Base-by-base conservation (phyloP, 2,888 invertebrate species). In the Chorisops tibialis region DNA sequence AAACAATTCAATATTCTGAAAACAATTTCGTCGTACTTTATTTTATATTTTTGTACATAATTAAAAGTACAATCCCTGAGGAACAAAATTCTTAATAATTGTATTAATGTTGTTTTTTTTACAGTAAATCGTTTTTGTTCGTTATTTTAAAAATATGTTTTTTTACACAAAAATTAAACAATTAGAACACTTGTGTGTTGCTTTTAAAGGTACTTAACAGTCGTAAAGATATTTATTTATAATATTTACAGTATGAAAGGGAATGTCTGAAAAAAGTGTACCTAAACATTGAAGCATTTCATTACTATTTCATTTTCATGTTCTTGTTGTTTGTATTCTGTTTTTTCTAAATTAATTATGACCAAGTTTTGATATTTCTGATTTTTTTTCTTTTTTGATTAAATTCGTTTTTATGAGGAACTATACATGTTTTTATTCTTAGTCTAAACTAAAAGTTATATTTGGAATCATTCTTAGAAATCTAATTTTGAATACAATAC, bases 41-140 rank as follows among this genome's bases (percentile, higher is more conserved):
- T 47, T 18, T 47, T 47, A n/a, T 43, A 18, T 47, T 12, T 47
- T 16, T 47, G 19, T 9, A 43, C 12, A 5, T 39, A 19, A 38
- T 39, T 60, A 41, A 30, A 59, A 49, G 12, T 60, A 60, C 49
- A 60, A 50, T 50, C 50, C 59, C 59, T 60, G 59, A 60, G 59
- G 59, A 60, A 24, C 39, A 22, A 19, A 50, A 47, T 47, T 58
- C 41, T 35, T 38, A 38, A 37, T 51, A 4, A 48, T 12, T 48
- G 9, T 12, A 41, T 12, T 41, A 16, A 41, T 14, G 11, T 41
- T 12, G 11, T 41, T 14, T 41, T 16, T 41, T 14, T 41, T 45
- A 45, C 18, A 19, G 7, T 18, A 24, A 22, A 14, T 49, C 12
- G 3, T 30, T 24, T 50, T 30, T 37, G 18, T 50, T 11, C 18